Percentiles rank a stretch among this genome's conserved stretches.
phyloP scores from a whole-genome alignment of 2,888 invertebrate species.

The Magallana nippona region DNA sequence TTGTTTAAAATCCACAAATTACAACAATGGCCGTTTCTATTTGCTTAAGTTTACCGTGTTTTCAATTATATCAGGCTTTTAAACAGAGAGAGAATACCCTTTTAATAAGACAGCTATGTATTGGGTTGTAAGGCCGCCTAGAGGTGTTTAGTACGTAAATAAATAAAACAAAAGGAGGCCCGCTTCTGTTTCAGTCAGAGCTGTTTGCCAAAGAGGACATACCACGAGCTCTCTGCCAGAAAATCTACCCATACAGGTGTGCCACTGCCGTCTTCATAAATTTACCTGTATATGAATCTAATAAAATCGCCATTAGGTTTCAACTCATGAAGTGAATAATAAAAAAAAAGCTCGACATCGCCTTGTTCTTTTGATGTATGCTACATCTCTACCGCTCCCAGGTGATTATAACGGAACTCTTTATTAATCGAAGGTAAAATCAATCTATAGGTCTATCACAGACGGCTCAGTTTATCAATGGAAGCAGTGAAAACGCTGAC shows the following conservation, averaged over 20 bases:
- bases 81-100: conserved; percentile 5
- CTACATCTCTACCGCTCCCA: conserved; percentile 8
- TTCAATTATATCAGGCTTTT: conserved; percentile 29
- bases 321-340: neutral
- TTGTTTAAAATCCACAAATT: conserved; percentile 33
- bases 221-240: no score
- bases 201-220: neutral
- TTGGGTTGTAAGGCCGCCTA: neutral
- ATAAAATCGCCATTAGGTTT: neutral
- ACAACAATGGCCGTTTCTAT: conserved; percentile 23
- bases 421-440: conserved; percentile 16
- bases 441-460: conserved; percentile 15
- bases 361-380: neutral
- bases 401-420: conserved; percentile 25
- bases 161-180: neutral
- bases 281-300: neutral
- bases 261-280: no score
- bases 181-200: neutral
- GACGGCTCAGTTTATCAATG: neutral
- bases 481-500: conserved; percentile 8
- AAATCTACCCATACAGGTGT: no score
- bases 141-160: neutral
- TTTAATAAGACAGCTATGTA: neutral
- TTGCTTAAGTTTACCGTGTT: conserved; percentile 23
- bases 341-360: neutral